A percentile compares a stretch with the other conserved stretches of the same genome.
Conservation (phyloP, 1,140 invertebrate genomes). For the Harpegnathos saltator region DNA sequence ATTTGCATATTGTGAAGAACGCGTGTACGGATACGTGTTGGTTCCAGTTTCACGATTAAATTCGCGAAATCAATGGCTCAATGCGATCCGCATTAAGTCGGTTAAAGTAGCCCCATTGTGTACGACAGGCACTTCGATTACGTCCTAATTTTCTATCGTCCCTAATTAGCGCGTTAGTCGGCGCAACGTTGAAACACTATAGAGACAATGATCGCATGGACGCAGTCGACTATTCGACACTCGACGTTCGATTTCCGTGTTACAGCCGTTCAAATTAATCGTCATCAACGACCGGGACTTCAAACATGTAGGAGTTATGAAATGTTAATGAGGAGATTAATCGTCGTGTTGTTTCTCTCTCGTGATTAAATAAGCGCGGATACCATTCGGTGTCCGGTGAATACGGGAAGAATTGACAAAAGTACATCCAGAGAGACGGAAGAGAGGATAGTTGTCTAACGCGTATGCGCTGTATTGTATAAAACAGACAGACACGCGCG, state of each 20-base stretch:
- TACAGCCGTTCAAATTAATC: neutral
- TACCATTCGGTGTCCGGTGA: neutral
- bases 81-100: conserved; percentile 37
- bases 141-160: conserved; percentile 46
- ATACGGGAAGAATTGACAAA: neutral
- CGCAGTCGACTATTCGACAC: too few relatives aligned
- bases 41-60: conserved; percentile 7
- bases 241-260: neutral
- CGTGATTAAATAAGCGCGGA: conserved; percentile 7
- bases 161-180: conserved; percentile 22
- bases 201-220: conserved; percentile 5
- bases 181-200: neutral
- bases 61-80: conserved; percentile 22
- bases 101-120: conserved; percentile 40
- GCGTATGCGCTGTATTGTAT: too few relatives aligned
- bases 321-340: neutral
- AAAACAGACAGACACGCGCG: too few relatives aligned
- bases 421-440: neutral
- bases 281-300: neutral
- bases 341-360: neutral
- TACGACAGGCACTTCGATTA: conserved; percentile 29
- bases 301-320: neutral
- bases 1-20: conserved; percentile 1
- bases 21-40: conserved; percentile 14
- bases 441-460: too few relatives aligned